Evolutionary conservation across 2,888 invertebrate genomes (phyloP).

Genomic region (Deroplatys truncata): DNA sequence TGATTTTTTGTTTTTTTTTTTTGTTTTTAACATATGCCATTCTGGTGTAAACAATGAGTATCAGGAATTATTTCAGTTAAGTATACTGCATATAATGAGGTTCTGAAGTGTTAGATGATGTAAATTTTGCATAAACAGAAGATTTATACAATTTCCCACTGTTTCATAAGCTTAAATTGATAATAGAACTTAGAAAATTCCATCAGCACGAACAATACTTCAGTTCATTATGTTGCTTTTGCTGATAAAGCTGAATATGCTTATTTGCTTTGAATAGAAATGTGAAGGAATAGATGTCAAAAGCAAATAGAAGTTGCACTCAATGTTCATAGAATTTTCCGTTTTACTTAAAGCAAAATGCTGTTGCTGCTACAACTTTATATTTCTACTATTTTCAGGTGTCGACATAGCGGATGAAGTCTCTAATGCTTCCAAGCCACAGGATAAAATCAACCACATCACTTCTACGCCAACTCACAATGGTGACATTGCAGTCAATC

Average conservation of each 20-base stretch:
- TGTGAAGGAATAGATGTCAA: neutral
- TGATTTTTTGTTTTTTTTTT: no score
- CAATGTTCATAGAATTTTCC: neutral
- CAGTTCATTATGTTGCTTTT: neutral
- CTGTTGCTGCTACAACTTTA: neutral
- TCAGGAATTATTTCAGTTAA: no score
- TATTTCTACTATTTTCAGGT: neutral
- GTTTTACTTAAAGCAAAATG: neutral
- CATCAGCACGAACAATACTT: neutral
- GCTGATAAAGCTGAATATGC: neutral
- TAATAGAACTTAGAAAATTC: neutral
- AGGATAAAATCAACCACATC: neutral
- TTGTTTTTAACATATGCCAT: no score
- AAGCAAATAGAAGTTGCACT: neutral
- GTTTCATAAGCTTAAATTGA: neutral
- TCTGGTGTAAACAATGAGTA: no score
- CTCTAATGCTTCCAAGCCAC: neutral
- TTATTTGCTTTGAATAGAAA: neutral
- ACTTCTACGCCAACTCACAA: conserved; percentile 25
- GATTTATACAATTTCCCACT: neutral
- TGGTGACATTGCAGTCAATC: conserved; percentile 12
- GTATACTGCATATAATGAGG: neutral
- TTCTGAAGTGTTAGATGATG: neutral
- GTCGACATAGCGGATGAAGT: neutral
- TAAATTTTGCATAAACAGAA: neutral